These are phyloP conservation scores for Anas bahamensis DNA, from an alignment of 2,797 vertebrate genomes.

Conservation along the genomic window DNA sequence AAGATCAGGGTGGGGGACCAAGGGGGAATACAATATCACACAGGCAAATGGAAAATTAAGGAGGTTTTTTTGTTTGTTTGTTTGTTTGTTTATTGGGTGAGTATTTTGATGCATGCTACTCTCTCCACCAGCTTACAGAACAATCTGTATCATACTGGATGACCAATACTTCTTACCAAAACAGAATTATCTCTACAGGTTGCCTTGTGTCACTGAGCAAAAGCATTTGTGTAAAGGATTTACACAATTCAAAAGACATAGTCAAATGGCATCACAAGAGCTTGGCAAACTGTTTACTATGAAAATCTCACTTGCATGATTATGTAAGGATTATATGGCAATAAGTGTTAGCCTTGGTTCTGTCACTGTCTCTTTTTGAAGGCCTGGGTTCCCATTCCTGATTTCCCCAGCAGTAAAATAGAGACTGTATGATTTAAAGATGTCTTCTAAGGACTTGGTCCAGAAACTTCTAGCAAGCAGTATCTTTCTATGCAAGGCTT, in stretches of 20 bases:
- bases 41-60: no score
- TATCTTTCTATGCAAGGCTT: neutral
- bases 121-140: neutral
- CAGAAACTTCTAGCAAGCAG: neutral
- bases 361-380: neutral
- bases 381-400: neutral
- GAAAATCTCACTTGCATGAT: neutral
- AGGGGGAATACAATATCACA: no score
- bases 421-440: neutral
- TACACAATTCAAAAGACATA: neutral
- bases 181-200: neutral
- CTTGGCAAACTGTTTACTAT: neutral
- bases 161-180: neutral
- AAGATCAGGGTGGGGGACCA: no score
- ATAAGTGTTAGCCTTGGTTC: neutral
- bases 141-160: neutral
- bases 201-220: neutral
- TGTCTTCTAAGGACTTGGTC: neutral
- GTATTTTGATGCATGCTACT: neutral
- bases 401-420: neutral
- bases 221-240: neutral
- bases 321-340: neutral
- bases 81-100: neutral
- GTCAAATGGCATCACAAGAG: rapidly evolving
- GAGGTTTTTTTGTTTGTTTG: no score